Base-by-base conservation (phyloP, 2,888 invertebrate genomes). In the Callyntrura guangdongensis region DNA sequence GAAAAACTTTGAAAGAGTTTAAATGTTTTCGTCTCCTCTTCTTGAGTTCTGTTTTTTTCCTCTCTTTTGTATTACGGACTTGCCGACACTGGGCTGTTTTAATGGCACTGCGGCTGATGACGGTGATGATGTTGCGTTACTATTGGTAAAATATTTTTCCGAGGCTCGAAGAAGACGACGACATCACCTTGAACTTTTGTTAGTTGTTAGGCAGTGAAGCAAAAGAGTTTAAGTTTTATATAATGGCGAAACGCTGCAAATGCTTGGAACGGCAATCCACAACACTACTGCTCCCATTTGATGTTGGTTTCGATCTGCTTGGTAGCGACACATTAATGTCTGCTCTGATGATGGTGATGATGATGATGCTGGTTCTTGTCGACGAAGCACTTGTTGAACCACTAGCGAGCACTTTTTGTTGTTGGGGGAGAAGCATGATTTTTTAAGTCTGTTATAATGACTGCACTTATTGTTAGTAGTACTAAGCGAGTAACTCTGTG, bases 161-260 rank as follows among this genome's bases (percentile, higher is more conserved):
- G 45, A 69, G 45, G 22, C 56, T 36, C 36, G 36, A 36, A 36
- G 53, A 47, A 47, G 6, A 47, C 47, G 47, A 64, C 49, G 64
- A 83, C 64, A 83, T 64, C 67, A 67, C 83, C 47, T 64, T 83
- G 83, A 77, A 77, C 77, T 77, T 77, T 77, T 77, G 49, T 53
- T 77, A 20, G n/a, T 45, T 36, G 53, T 22, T n/a, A 14, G 11
- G 47, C 14, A 53, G n/a, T n/a, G 14, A 53, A 72, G 6, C 0
- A 20, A 11, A 59, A 59, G 74, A 83, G 84, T 84, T 69, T 84
- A 84, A 84, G 84, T 84, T 84, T 84, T 84, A 84, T 84, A 84
- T 53, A 45, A 69, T 69, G 84, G 84, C 27, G 64, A 61, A 45
- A 82, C 64, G 82, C 59, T 82, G 82, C 1, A 59, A 47, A 82